Base-by-base conservation (phyloP, 23 tunicate species). In the Trididemnum clinides region DNA sequence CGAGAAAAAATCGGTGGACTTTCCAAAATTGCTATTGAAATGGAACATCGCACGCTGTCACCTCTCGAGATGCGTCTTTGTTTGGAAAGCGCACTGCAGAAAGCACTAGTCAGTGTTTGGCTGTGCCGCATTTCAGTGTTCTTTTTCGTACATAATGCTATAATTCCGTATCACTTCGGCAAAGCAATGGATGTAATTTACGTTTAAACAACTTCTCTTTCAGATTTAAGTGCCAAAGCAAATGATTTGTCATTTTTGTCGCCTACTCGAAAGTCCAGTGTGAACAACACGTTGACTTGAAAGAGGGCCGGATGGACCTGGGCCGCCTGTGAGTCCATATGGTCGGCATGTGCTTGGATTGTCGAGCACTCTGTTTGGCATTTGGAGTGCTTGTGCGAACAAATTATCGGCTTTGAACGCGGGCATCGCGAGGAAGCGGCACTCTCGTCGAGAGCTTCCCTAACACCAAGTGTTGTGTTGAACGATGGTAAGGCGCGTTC, bases 321-420 rank as follows among this genome's bases (percentile, higher is more conserved):
- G n/a, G n/a, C n/a, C n/a, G n/a, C 6, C 31, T 66, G 75, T 66
- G 75, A 66, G 37, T 32, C 12, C 54, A 15, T 44, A 44, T 10
- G 12, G 54, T 15, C 12, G 75, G 22, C 37, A 66, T 66, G 30
- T 66, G 10, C 7, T 66, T 4, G 75, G 75, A n/a, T 4, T 37
- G 36, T 66, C 22, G 75, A 66, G 75, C 2, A 37, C 37, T 4
- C 27, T 21, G 27, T 6, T n/a, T 37, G 80, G 80, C 80, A 73
- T 73, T 20, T 73, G 80, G 54, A 73, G 80, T 73, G 80, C 28
- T 22, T 36, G 26, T 73, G 27, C 80, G 23, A 38, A 38, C 18
- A 73, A 36, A 36, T 28, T 37, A 2, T 1, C 80, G 37, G 7
- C 80, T 73, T 73, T 73, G 80, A 73, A 73, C 80, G 28, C 31